Conservation (phyloP, 2,797 vertebrate genomes). For the Brachyalestes nurse region DNA sequence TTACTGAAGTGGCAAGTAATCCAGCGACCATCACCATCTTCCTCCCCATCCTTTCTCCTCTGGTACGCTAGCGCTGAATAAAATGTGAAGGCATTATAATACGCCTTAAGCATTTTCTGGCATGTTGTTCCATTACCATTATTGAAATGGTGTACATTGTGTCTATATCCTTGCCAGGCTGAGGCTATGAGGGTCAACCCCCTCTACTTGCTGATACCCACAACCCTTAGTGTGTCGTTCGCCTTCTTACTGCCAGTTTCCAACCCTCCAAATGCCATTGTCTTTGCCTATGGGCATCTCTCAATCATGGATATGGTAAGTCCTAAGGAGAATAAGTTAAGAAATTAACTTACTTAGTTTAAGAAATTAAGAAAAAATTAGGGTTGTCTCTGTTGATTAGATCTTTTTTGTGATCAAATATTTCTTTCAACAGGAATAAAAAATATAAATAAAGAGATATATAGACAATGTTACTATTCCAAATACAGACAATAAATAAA, state of each 20-base stretch:
- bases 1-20: constrained; percentile 93
- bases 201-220: constrained; percentile 88
- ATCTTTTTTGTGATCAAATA: no score
- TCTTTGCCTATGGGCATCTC: constrained; percentile 90
- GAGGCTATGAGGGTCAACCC: constrained; percentile 90
- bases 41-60: constrained; percentile 87
- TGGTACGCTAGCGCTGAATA: constrained; percentile 80
- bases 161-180: constrained; percentile 72
- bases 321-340: constrained; percentile 42
- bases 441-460: no score
- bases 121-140: neutral
- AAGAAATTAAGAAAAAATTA: no score
- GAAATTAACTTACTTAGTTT: no score
- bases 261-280: constrained; percentile 91
- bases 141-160: constrained; percentile 17
- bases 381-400: no score
- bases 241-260: constrained; percentile 91
- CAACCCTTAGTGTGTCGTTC: constrained; percentile 90
- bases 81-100: neutral
- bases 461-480: no score
- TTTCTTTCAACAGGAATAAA: no score
- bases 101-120: neutral
- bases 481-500: no score
- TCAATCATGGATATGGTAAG: constrained; percentile 88
- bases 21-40: constrained; percentile 91